phyloP scores from a whole-genome alignment of 2,888 invertebrate genomes.

The Tanypteryx hageni region DNA sequence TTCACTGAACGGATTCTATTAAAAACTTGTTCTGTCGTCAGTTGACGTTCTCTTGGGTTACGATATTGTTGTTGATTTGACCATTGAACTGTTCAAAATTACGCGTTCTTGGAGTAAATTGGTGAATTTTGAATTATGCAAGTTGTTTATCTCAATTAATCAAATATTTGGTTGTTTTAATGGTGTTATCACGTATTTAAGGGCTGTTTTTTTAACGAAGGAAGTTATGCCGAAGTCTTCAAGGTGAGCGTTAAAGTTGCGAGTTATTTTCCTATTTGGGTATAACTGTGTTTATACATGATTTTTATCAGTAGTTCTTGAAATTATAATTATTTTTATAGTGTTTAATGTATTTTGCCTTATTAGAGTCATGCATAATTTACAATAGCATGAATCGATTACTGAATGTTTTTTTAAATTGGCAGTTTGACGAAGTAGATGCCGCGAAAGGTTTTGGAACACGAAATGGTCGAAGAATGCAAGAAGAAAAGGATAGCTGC shows the following conservation, averaged over 20 bases:
- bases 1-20: slow-evolving; percentile 16
- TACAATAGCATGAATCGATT: not conserved
- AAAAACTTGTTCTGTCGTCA: not conserved
- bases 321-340: not conserved
- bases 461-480: slow-evolving; percentile 65
- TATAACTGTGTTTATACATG: not conserved
- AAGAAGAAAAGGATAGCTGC: slow-evolving; percentile 67
- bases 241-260: slow-evolving; percentile 29
- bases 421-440: slow-evolving; percentile 58
- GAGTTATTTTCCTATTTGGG: not conserved
- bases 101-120: not conserved
- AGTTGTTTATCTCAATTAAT: not conserved
- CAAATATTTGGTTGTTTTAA: not conserved
- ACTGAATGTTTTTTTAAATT: not conserved
- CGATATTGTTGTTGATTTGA: slow-evolving; percentile 11
- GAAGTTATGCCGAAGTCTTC: slow-evolving; percentile 58
- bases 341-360: not conserved
- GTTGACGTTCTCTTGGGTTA: not conserved
- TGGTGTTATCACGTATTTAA: not conserved
- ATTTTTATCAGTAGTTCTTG: not conserved
- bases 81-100: not conserved
- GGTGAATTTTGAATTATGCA: not conserved
- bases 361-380: not conserved
- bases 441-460: slow-evolving; percentile 66
- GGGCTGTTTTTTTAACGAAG: slow-evolving; percentile 31